Evolutionary conservation across 92 coral and sea anemone genomes (phyloP), one percentile per base, ranked within the genome.

Genomic region (Porites divaricata): DNA sequence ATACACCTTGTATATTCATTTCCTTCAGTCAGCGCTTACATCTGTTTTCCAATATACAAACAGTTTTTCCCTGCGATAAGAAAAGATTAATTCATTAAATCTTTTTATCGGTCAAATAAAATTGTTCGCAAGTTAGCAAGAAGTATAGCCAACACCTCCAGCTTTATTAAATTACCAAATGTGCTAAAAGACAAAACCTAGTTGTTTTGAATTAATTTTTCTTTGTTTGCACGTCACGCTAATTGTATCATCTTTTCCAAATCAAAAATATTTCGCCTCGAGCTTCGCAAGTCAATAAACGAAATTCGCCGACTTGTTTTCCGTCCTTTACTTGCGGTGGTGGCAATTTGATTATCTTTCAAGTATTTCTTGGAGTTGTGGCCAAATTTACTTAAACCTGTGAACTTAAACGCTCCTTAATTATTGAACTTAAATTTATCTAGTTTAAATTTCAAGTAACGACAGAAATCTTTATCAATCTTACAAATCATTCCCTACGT

Each of bases 101-200:
- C 70, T 24, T 66, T 35, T 24, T 66, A 25, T 66, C 70, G 70
- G 70, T 13, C 70, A 45, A 45, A 35, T 66, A 25, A 24, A 66
- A 66, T 66, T 20, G 35, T 16, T 22, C 70, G 26, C 45, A 66
- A 11, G 45, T 64, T n/a, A 64, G 69, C 26, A 22, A 64, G 19
- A 64, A 64, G 19, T 64, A 4, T 16, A 64, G 16, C 50, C 9
- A 70, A 9, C 9, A 69, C 50, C 11, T 6, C 62, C 0, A 4
- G 50, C 56, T 16, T 67, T 12, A 74, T 19, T 52, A 63, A 62
- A 77, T 77, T 77, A 63, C 74, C 75, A 79, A 56, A 51, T 16
- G 74, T 22, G 59, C 22, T 11, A 67, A 48, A 63, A 67, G 41
- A 25, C 35, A 11, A 65, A 78, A 68, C 73, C 8, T 20, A 26